Percentiles rank a stretch among this genome's conserved stretches.
Conservation (phyloP, 2,888 invertebrate species). For the Dasypogon diadema region DNA sequence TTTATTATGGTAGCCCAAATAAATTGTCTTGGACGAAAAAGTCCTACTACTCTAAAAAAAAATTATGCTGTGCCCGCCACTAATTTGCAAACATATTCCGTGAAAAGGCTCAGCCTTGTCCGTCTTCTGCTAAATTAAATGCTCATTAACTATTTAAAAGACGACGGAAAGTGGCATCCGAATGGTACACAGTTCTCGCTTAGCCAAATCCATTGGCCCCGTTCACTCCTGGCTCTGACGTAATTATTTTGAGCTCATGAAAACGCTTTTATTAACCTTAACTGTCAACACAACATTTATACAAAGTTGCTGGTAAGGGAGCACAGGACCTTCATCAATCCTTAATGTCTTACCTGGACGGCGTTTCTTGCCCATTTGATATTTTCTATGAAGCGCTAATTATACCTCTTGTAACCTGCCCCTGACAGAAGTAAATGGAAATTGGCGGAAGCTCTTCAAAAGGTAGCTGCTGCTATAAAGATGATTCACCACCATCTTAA, state of each 20-base stretch:
- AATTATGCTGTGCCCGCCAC: constrained; percentile 27
- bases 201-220: not conserved
- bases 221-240: not conserved
- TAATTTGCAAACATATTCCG: constrained; percentile 36
- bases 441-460: constrained; percentile 10
- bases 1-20: no score
- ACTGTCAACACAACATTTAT: constrained; percentile 27
- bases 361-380: constrained; percentile 5
- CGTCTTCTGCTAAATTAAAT: constrained; percentile 42
- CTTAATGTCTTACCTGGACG: constrained; percentile 42
- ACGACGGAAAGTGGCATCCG: constrained; percentile 1
- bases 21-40: no score
- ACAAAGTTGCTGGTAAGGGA: not conserved
- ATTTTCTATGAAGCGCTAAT: constrained; percentile 30
- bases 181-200: constrained; percentile 6
- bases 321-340: constrained; percentile 40
- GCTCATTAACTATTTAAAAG: constrained; percentile 45
- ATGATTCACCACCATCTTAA: constrained; percentile 40
- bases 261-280: constrained; percentile 40
- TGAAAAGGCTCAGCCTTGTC: constrained; percentile 15
- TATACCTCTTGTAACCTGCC: not conserved
- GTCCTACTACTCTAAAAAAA: no score
- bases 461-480: constrained; percentile 18
- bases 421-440: not conserved
- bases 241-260: constrained; percentile 44